Percentiles rank a stretch among this genome's conserved stretches.
Evolutionary conservation across 2,113 vertebrate genomes (phyloP).

Genomic region (Mirza zaza): DNA sequence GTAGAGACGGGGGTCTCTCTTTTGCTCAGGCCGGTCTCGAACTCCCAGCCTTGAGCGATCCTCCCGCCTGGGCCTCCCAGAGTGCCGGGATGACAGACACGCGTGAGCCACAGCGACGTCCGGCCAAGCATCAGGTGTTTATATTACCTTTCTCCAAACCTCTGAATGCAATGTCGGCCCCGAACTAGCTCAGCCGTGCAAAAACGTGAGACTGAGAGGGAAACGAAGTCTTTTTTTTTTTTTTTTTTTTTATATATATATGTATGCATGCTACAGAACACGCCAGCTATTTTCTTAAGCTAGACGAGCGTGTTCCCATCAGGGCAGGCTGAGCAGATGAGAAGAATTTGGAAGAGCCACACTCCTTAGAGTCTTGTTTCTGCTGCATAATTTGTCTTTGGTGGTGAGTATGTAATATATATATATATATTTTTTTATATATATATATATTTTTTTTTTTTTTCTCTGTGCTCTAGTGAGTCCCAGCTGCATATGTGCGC

Average conservation of each 20-base stretch:
- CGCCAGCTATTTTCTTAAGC: constrained; percentile 17
- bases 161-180: not conserved
- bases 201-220: not conserved
- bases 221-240: constrained; percentile 3
- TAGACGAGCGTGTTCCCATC: constrained; percentile 56
- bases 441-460: constrained; percentile 21
- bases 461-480: constrained; percentile 64
- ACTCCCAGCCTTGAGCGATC: too few relatives aligned
- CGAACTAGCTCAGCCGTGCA: not conserved
- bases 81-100: too few relatives aligned
- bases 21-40: too few relatives aligned
- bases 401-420: constrained; percentile 32
- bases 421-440: too few relatives aligned
- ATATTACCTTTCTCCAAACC: not conserved
- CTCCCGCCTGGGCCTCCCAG: not conserved
- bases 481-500: constrained; percentile 78
- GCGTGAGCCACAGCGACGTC: too few relatives aligned
- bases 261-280: not conserved
- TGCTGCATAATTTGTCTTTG: constrained; percentile 68
- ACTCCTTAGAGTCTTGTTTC: constrained; percentile 64
- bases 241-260: too few relatives aligned
- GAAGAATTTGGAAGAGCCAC: constrained; percentile 48
- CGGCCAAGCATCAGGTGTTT: not conserved
- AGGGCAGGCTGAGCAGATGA: constrained; percentile 61
- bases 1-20: too few relatives aligned